Percentiles rank a stretch among this genome's conserved stretches.
Conservation (phyloP, 2,888 invertebrate genomes). For the Adineta ricciae region DNA sequence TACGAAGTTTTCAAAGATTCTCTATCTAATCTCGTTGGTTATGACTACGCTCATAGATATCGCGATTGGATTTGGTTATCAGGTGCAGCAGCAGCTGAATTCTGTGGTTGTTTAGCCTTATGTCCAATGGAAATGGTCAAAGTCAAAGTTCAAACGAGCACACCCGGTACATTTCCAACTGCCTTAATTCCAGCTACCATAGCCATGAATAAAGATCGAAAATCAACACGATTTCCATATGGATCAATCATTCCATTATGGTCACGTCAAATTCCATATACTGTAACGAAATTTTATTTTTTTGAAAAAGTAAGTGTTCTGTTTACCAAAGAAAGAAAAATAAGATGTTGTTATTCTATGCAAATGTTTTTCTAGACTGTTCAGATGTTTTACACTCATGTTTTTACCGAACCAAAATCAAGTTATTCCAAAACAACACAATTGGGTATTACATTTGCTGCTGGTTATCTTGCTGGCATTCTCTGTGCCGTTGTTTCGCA, state of each 20-base stretch:
- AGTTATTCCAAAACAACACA: background rate
- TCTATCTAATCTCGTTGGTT: background rate
- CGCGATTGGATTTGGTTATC: background rate
- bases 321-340: background rate
- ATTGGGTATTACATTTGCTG: background rate
- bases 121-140: background rate
- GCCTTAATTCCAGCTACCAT: background rate
- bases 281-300: background rate
- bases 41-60: background rate
- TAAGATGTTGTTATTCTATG: background rate
- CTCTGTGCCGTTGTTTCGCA: background rate
- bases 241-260: background rate
- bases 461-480: background rate
- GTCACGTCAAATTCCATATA: background rate
- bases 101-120: background rate
- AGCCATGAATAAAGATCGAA: background rate
- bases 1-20: background rate
- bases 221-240: background rate
- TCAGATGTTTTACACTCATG: background rate
- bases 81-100: background rate
- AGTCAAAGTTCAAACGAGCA: background rate
- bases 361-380: background rate
- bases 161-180: background rate
- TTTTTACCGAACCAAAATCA: background rate
- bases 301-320: background rate